Conservation (phyloP, 2,888 invertebrate genomes). For the Sesamia inferens region DNA sequence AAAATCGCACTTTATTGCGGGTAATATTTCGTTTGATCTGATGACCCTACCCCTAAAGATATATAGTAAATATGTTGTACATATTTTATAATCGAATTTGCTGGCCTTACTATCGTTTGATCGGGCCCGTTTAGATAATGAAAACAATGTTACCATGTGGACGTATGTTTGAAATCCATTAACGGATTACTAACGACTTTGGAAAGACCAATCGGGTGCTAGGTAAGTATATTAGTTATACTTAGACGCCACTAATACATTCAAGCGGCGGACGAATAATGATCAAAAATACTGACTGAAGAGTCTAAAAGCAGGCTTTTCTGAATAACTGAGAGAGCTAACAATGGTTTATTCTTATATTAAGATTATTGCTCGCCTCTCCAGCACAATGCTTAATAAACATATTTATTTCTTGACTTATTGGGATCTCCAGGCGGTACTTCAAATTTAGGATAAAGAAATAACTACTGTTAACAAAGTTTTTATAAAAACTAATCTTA, state of each 20-base stretch:
- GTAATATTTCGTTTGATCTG: constrained; percentile 5
- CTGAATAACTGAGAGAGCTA: neutral
- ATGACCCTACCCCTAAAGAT: constrained; percentile 8
- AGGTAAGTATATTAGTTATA: neutral
- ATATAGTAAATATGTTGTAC: constrained; percentile 10
- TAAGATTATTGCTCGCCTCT: neutral
- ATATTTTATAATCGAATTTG: constrained; percentile 21
- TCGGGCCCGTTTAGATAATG: neutral
- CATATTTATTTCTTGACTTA: neutral
- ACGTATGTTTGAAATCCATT: constrained; percentile 39
- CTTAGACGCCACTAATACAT: constrained; percentile 16
- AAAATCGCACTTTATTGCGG: neutral
- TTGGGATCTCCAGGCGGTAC: neutral
- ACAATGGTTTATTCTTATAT: neutral
- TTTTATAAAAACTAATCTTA: no score
- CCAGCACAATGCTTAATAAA: neutral
- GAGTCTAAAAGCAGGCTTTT: neutral
- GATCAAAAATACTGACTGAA: neutral
- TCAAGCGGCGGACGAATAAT: constrained; percentile 21
- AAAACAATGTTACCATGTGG: constrained; percentile 22
- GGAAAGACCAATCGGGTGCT: constrained; percentile 12
- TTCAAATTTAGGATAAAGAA: neutral
- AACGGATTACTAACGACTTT: constrained; percentile 48
- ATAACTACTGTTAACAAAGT: neutral
- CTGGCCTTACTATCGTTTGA: neutral